Percentiles rank a stretch among this genome's conserved stretches.
Evolutionary conservation across 2,888 invertebrate species (phyloP).

Genomic region (Drosophila flavopinicola): DNA sequence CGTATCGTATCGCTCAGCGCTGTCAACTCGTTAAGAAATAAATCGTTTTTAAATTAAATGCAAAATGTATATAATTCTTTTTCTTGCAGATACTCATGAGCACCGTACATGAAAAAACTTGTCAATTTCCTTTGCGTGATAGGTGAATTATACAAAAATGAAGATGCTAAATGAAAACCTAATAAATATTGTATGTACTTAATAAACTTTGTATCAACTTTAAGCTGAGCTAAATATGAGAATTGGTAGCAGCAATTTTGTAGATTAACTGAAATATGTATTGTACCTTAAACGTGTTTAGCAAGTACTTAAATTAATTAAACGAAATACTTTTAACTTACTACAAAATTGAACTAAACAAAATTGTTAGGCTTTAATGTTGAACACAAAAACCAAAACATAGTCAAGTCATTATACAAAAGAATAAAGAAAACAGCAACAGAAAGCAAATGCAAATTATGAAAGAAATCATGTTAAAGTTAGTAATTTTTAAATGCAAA

Average conservation of each 20-base stretch:
- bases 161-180: slow-evolving; percentile 54
- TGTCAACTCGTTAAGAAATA: slow-evolving; percentile 5
- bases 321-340: slow-evolving; percentile 72
- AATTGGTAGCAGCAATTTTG: slow-evolving; percentile 76
- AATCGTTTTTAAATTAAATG: not conserved
- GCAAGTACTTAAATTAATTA: slow-evolving; percentile 59
- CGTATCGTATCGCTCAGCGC: not conserved
- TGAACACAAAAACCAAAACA: slow-evolving; percentile 46
- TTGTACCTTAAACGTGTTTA: slow-evolving; percentile 79
- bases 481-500: slow-evolving; percentile 61
- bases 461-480: slow-evolving; percentile 55
- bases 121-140: slow-evolving; percentile 85
- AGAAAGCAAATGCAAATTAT: slow-evolving; percentile 4
- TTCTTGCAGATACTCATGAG: slow-evolving; percentile 89
- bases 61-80: slow-evolving; percentile 6
- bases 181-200: slow-evolving; percentile 65
- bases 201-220: slow-evolving; percentile 78
- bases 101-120: slow-evolving; percentile 88
- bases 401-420: slow-evolving; percentile 56
- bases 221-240: slow-evolving; percentile 74
- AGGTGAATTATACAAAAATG: slow-evolving; percentile 82
- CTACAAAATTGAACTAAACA: slow-evolving; percentile 57
- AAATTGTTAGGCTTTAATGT: slow-evolving; percentile 75
- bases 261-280: slow-evolving; percentile 77
- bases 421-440: slow-evolving; percentile 1